Evolutionary conservation across 2,113 vertebrate genomes (phyloP).

Genomic region (Galeopterus variegatus): DNA sequence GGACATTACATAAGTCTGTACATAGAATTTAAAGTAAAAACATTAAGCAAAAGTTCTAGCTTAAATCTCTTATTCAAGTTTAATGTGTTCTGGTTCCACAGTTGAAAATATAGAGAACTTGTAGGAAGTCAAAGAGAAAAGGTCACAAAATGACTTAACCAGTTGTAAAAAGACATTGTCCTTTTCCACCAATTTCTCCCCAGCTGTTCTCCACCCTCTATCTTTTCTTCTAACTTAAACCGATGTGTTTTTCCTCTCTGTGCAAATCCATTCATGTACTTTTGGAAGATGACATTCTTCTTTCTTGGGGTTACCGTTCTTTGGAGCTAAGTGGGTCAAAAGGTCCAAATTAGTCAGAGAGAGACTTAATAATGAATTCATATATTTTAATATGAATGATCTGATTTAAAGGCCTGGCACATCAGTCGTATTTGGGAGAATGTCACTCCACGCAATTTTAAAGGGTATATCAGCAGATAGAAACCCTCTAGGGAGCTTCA

Average conservation of each 20-base stretch:
- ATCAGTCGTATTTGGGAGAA: not conserved
- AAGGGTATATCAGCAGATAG: constrained; percentile 27
- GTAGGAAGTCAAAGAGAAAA: constrained; percentile 52
- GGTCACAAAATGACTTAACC: not conserved
- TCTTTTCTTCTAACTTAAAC: not conserved
- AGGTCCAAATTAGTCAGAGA: constrained; percentile 24
- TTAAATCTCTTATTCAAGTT: not conserved
- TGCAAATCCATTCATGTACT: not conserved
- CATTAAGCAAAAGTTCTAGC: not conserved
- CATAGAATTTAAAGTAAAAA: not conserved
- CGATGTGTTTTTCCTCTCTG: not conserved
- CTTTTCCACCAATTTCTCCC: not conserved
- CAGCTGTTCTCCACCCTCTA: not conserved
- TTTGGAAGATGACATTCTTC: constrained; percentile 15
- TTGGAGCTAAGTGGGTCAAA: not conserved
- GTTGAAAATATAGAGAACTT: constrained; percentile 12
- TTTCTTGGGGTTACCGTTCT: constrained; percentile 41
- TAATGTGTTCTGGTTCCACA: not conserved
- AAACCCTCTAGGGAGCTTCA: not conserved
- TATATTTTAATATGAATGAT: constrained; percentile 41
- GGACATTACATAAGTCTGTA: not conserved
- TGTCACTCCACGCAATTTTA: constrained; percentile 16
- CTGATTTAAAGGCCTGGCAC: constrained; percentile 25
- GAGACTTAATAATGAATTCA: constrained; percentile 34
- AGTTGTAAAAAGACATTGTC: not conserved